Evolutionary conservation across 2,888 invertebrate genomes (phyloP).

Genomic region (Acanthosepion esculentum): DNA sequence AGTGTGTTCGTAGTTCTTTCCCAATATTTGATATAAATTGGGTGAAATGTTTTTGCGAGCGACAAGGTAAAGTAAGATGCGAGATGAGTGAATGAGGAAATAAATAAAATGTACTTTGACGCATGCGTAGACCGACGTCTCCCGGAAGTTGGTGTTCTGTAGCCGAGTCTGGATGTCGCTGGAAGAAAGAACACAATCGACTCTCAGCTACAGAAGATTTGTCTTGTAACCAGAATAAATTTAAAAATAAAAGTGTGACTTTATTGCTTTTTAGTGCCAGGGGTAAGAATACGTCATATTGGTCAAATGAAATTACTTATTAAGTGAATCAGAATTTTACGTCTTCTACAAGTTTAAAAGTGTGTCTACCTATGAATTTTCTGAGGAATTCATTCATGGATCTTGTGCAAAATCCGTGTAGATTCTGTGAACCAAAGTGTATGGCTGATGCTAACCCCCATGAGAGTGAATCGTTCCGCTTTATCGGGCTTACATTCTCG

Average conservation of each 20-base stretch:
- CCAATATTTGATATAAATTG: not conserved
- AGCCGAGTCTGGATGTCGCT: not conserved
- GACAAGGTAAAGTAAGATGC: not conserved
- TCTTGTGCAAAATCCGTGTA: too few relatives aligned
- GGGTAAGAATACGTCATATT: not conserved
- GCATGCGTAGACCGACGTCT: not conserved
- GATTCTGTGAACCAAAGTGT: too few relatives aligned
- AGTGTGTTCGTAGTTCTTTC: not conserved
- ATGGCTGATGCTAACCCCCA: too few relatives aligned
- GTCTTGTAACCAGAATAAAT: conserved; percentile 5
- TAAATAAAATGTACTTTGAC: not conserved
- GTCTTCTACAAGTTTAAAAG: not conserved
- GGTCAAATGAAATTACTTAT: not conserved
- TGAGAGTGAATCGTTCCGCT: too few relatives aligned
- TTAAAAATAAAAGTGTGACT: not conserved
- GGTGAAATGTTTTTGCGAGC: not conserved
- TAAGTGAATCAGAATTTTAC: not conserved
- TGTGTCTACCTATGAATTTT: not conserved
- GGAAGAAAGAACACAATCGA: not conserved
- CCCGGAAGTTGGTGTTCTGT: not conserved
- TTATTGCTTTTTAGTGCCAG: not conserved
- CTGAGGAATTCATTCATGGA: too few relatives aligned
- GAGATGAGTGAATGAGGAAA: not conserved
- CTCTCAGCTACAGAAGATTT: not conserved
- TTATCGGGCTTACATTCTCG: too few relatives aligned